Percentiles rank a stretch among this genome's conserved stretches.
These are phyloP conservation scores for Limnephilus marmoratus DNA, from an alignment of 2,888 invertebrate genomes.

Conservation along the genomic window DNA sequence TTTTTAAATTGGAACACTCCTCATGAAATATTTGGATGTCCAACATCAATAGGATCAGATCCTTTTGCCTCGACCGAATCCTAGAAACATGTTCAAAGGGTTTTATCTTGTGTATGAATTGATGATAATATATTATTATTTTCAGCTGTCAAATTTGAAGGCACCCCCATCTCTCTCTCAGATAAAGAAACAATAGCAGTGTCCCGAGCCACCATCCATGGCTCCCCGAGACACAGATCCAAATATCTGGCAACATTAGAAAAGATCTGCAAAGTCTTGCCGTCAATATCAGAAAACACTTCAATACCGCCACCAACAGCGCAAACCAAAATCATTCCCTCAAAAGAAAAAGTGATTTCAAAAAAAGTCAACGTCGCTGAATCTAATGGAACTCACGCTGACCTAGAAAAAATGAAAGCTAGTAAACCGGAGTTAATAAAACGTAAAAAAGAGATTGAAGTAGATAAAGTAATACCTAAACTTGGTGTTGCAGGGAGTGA, in stretches of 20 bases:
- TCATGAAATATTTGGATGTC: not conserved
- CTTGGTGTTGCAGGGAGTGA: constrained; percentile 11
- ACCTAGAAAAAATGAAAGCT: constrained; percentile 23
- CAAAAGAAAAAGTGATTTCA: constrained; percentile 28
- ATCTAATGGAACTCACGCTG: not conserved
- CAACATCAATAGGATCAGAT: not conserved
- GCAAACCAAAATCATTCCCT: constrained; percentile 44
- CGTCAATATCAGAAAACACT: constrained; percentile 31
- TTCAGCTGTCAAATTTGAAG: constrained; percentile 79
- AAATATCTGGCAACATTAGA: constrained; percentile 62
- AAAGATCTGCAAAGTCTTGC: constrained; percentile 56
- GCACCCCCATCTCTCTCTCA: constrained; percentile 74
- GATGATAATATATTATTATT: constrained; percentile 64
- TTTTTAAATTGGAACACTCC: not conserved
- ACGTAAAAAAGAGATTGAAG: not conserved
- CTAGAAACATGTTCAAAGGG: not conserved
- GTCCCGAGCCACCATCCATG: constrained; percentile 61
- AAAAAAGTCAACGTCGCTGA: not conserved
- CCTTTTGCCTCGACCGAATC: not conserved
- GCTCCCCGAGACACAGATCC: constrained; percentile 63
- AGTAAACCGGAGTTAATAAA: constrained; percentile 24
- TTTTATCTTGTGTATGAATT: not conserved
- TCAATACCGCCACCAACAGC: constrained; percentile 26
- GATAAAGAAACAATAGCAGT: constrained; percentile 61
- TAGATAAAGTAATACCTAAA: not conserved